Evolutionary conservation across 2,888 invertebrate species (phyloP).

Genomic region (Phania funesta): DNA sequence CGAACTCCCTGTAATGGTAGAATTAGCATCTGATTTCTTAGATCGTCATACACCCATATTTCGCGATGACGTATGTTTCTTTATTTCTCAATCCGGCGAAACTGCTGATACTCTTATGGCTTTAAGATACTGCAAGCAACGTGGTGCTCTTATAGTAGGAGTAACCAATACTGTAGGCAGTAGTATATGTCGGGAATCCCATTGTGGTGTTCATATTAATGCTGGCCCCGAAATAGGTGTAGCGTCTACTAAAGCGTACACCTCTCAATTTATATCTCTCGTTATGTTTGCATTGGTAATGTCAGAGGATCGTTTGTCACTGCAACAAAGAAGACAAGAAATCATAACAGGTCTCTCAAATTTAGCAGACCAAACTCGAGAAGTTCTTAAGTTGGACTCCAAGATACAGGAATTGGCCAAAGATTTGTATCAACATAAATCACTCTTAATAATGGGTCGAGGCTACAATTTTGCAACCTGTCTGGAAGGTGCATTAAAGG

Average conservation of each 20-base stretch:
- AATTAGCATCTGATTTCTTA: slow-evolving; percentile 98
- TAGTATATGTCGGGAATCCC: slow-evolving; percentile 98
- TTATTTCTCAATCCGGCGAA: slow-evolving; percentile 99
- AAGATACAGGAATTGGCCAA: slow-evolving; percentile 93
- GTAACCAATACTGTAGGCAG: slow-evolving; percentile 99
- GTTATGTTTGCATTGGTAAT: slow-evolving; percentile 99
- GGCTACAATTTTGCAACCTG: slow-evolving; percentile 99
- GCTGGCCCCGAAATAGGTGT: slow-evolving; percentile 99
- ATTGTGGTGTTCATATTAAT: slow-evolving; percentile 99
- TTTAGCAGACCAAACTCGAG: slow-evolving; percentile 92
- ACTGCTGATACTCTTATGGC: slow-evolving; percentile 98
- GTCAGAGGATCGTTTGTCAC: slow-evolving; percentile 98
- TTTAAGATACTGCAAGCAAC: slow-evolving; percentile 96
- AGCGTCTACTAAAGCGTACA: slow-evolving; percentile 99
- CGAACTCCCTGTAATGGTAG: slow-evolving; percentile 99
- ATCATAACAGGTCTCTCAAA: slow-evolving; percentile 94
- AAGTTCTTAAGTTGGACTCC: slow-evolving; percentile 92
- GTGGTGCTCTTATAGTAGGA: slow-evolving; percentile 98
- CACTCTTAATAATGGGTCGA: slow-evolving; percentile 98
- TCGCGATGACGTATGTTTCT: slow-evolving; percentile 99
- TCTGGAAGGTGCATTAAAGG: slow-evolving; percentile 98
- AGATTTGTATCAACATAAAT: slow-evolving; percentile 95
- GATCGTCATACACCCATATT: slow-evolving; percentile 99
- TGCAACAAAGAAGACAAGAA: slow-evolving; percentile 90
- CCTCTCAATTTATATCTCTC: slow-evolving; percentile 98